Evolutionary conservation across 2,797 vertebrate genomes (phyloP).

Genomic region (Leptoclinus maculatus): DNA sequence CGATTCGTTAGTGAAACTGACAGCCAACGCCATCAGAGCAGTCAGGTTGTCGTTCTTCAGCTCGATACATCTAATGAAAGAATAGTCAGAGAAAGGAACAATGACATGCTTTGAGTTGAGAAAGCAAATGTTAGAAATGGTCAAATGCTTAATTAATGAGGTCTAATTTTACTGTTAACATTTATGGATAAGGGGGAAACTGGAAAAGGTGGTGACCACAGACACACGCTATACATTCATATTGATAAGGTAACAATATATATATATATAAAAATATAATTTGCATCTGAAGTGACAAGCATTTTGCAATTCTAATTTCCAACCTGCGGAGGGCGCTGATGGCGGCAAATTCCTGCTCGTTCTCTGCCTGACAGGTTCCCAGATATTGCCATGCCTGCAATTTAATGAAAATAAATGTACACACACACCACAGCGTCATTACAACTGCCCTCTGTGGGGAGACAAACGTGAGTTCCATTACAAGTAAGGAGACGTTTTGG

Average conservation of each 20-base stretch:
- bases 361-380: slow-evolving; percentile 98
- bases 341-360: slow-evolving; percentile 96
- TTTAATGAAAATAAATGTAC: background rate
- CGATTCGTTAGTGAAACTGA: slow-evolving; percentile 98
- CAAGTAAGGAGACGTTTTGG: slow-evolving; percentile 5
- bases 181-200: background rate
- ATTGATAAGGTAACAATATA: background rate
- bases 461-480: background rate
- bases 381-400: slow-evolving; percentile 97
- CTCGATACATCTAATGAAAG: slow-evolving; percentile 90
- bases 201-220: too few species aligned
- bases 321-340: slow-evolving; percentile 98
- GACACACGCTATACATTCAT: background rate
- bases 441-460: slow-evolving; percentile 12
- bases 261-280: background rate
- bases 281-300: background rate
- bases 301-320: slow-evolving; percentile 59
- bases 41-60: slow-evolving; percentile 95
- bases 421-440: slow-evolving; percentile 10
- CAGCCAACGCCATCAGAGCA: slow-evolving; percentile 95
- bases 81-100: slow-evolving; percentile 3
- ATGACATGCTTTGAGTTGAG: background rate
- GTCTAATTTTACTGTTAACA: background rate
- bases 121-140: background rate
- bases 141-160: background rate